Base-by-base conservation (phyloP, 2,113 vertebrate genomes). In the Scomber japonicus region DNA sequence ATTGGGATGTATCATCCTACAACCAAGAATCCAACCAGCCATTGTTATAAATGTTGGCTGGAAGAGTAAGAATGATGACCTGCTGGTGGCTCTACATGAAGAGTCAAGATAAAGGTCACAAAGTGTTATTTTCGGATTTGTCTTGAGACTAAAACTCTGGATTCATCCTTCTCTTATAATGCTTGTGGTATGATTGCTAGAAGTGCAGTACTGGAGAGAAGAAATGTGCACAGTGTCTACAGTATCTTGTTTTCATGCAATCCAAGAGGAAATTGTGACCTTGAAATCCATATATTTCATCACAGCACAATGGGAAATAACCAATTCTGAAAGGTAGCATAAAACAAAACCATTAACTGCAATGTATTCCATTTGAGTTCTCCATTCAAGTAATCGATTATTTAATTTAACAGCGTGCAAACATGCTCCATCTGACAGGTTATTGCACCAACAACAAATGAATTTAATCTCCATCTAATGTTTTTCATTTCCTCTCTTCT, bases 311-410 rank as follows among this genome's bases (percentile, higher is more conserved):
- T 16, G 7, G 35, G 53, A 71, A 60, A 79, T 59, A 46, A 57
- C 17, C 17, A 50, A 2, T 46, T 64, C 57, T 69, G 50, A 74
- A 24, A 59, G 31, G 51, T 2, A 48, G 53, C 59, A 35, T 53
- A 55, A 56, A 62, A 63, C 19, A 50, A 56, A 68, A 49, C 53
- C 59, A 54, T 75, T 60, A 71, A 49, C 13, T 17, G 60, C 69
- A 45, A 17, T 44, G 54, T n/a, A 60, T 67, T 60, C 61, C 19
- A 59, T 75, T 54, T 60, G 71, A 75, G 53, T 75, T 80, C 81
- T 59, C 71, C 71, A 66, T 84, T 84, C 65, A 54, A 75, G 48
- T 71, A 60, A 84, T 84, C 60, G 40, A 84, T 80, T 75, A 61
- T 75, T 71, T 84, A 51, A 84, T 84, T 75, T 60, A 75, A 61